These are phyloP conservation scores for Pterostichus niger DNA, from an alignment of 2,888 invertebrate species.

Conservation along the genomic window DNA sequence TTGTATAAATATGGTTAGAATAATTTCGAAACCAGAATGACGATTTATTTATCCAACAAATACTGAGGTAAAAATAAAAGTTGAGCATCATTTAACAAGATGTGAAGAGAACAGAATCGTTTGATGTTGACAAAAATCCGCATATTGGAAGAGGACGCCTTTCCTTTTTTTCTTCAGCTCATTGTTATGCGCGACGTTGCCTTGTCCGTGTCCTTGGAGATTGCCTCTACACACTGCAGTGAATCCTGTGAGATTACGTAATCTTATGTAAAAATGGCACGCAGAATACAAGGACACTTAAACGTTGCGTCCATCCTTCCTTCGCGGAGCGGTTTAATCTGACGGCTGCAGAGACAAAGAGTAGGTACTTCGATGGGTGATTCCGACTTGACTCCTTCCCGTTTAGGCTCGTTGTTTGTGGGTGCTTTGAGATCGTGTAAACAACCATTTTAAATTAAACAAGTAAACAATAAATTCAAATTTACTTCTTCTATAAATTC, in stretches of 20 bases:
- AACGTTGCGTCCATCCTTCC: slow-evolving; percentile 14
- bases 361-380: too few species aligned
- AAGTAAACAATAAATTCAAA: too few species aligned
- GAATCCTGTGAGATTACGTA: slow-evolving; percentile 35
- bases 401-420: too few species aligned
- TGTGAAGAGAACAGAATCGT: slow-evolving; percentile 45
- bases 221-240: slow-evolving; percentile 35
- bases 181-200: slow-evolving; percentile 41
- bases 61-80: slow-evolving; percentile 4
- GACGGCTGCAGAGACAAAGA: too few species aligned
- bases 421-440: too few species aligned
- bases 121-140: slow-evolving; percentile 37
- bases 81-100: slow-evolving; percentile 30
- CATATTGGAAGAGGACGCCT: slow-evolving; percentile 8
- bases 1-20: too few species aligned
- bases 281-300: slow-evolving; percentile 8
- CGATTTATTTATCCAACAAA: not conserved
- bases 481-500: too few species aligned
- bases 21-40: too few species aligned
- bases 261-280: slow-evolving; percentile 45
- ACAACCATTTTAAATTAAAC: too few species aligned
- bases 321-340: not conserved
- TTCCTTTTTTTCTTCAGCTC: slow-evolving; percentile 37
- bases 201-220: slow-evolving; percentile 53
- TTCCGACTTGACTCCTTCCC: too few species aligned